Evolutionary conservation across 1,140 invertebrate genomes (phyloP).

Genomic region (Dysdera silvatica): DNA sequence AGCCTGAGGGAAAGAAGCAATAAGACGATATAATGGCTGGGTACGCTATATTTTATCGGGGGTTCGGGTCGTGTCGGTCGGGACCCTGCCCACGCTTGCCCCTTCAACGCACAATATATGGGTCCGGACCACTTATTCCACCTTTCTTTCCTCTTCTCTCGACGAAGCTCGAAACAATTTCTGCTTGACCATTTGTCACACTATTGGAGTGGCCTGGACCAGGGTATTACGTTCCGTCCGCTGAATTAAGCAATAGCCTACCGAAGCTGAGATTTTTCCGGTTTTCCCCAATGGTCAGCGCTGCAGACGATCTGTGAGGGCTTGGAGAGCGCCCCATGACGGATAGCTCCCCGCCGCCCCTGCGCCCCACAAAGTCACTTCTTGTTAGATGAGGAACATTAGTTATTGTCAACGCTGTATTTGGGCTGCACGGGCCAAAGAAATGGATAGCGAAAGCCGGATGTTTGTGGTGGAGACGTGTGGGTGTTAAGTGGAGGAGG

Average conservation of each 20-base stretch:
- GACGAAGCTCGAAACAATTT: conserved; percentile 22
- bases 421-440: conserved; percentile 16
- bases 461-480: conserved; percentile 21
- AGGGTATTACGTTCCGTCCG: conserved; percentile 26
- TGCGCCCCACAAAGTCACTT: conserved; percentile 6
- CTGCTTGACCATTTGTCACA: conserved; percentile 29
- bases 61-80: too few species aligned
- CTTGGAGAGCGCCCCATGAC: too few species aligned
- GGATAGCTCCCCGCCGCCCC: conserved; percentile 14
- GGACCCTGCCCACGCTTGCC: neutral
- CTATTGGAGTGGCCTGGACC: conserved; percentile 20
- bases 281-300: too few species aligned
- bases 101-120: conserved; percentile 18
- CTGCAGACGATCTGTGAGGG: too few species aligned
- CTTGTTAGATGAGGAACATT: conserved; percentile 21
- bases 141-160: conserved; percentile 13
- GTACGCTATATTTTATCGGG: neutral
- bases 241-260: conserved; percentile 29
- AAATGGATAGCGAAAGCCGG: conserved; percentile 22
- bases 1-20: neutral
- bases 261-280: too few species aligned
- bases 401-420: conserved; percentile 29
- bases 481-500: neutral
- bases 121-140: conserved; percentile 17
- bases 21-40: conserved; percentile 2